Conservation (phyloP, 2,797 vertebrate species). For the Bradypus variegatus region DNA sequence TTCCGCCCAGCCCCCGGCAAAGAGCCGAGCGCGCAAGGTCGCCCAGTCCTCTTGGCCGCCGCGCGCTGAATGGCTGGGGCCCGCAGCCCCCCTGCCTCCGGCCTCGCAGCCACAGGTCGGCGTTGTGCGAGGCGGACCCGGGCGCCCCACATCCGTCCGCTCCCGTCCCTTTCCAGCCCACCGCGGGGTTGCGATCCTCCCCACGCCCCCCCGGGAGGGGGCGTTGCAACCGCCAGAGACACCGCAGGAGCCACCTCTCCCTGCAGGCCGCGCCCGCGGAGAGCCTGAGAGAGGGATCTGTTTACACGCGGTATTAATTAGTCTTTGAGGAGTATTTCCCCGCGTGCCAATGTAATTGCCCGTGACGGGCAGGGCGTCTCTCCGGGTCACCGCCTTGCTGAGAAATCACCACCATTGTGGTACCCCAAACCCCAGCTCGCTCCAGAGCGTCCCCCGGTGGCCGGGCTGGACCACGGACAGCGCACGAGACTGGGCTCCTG, state of each 20-base stretch:
- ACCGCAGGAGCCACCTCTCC: not conserved
- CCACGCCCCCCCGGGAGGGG: not conserved
- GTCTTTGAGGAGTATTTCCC: not conserved
- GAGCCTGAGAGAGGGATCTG: not conserved
- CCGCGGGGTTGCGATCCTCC: not conserved
- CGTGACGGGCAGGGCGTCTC: not conserved
- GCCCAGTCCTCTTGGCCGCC: slow-evolving; percentile 46
- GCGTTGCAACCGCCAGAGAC: not conserved
- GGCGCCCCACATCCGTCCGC: not conserved
- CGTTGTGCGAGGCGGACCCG: not conserved
- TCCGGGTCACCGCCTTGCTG: not conserved
- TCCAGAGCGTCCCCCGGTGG: slow-evolving; percentile 53
- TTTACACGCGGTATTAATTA: not conserved
- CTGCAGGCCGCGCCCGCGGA: not conserved
- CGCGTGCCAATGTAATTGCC: slow-evolving; percentile 25
- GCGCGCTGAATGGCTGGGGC: slow-evolving; percentile 43
- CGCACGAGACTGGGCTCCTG: slow-evolving; percentile 41
- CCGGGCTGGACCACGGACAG: slow-evolving; percentile 43
- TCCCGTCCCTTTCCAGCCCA: not conserved
- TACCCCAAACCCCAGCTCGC: not conserved
- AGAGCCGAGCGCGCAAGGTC: slow-evolving; percentile 54
- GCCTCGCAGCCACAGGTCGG: slow-evolving; percentile 56
- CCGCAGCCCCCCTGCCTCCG: not conserved
- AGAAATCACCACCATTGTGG: not conserved
- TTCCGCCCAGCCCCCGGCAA: not conserved